Percentiles rank a stretch among this genome's conserved stretches.
phyloP scores from a whole-genome alignment of 2,888 invertebrate genomes.

The Melikaiella ostensackeni region DNA sequence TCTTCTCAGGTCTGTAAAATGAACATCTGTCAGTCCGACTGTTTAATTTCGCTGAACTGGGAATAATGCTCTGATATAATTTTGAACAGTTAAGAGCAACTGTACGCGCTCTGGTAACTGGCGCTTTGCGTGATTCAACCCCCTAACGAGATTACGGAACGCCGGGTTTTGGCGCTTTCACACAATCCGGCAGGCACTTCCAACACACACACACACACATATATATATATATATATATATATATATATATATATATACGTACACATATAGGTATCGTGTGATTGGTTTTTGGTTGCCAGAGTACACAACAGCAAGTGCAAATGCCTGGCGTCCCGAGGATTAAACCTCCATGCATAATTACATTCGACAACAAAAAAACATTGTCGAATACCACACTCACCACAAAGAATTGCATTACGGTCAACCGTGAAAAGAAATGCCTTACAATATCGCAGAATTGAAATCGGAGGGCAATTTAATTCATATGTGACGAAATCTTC shows the following conservation, averaged over 20 bases:
- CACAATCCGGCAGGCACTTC: slow-evolving; percentile 61
- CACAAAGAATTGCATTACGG: not conserved
- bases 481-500: too few relatives aligned
- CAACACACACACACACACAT: slow-evolving; percentile 44
- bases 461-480: too few relatives aligned
- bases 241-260: slow-evolving; percentile 22
- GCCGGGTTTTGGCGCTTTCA: slow-evolving; percentile 63
- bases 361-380: slow-evolving; percentile 43
- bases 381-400: not conserved
- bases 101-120: slow-evolving; percentile 62
- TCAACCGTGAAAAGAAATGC: not conserved
- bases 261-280: slow-evolving; percentile 51
- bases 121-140: slow-evolving; percentile 72
- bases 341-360: slow-evolving; percentile 50
- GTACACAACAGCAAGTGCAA: slow-evolving; percentile 47
- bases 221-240: too few relatives aligned
- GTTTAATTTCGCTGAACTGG: slow-evolving; percentile 41
- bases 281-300: slow-evolving; percentile 60
- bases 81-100: slow-evolving; percentile 73
- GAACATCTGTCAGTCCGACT: not conserved
- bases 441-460: too few relatives aligned
- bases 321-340: slow-evolving; percentile 48
- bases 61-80: slow-evolving; percentile 72
- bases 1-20: not conserved
- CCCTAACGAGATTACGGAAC: slow-evolving; percentile 73